Conservation (phyloP, 1,140 invertebrate genomes). For the Pseudomyrmex gracilis region DNA sequence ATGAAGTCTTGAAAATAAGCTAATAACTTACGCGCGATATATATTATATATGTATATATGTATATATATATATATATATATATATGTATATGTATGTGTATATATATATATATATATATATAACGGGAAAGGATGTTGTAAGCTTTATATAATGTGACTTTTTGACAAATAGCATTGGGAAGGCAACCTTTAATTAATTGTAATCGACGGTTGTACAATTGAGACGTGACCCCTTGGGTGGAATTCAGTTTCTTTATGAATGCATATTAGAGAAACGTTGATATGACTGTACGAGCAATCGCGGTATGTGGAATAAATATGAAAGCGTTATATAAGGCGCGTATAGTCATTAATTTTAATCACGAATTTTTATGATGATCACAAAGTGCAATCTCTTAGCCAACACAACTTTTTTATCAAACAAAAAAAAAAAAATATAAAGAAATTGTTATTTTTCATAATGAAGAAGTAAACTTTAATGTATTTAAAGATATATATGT, state of each 20-base stretch:
- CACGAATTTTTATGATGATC: slow-evolving; percentile 84
- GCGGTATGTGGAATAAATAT: slow-evolving; percentile 71
- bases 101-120: slow-evolving; percentile 68
- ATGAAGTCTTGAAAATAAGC: slow-evolving; percentile 60
- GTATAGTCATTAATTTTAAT: slow-evolving; percentile 77
- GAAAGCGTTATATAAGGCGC: slow-evolving; percentile 63
- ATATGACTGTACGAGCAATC: slow-evolving; percentile 75
- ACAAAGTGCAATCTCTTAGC: slow-evolving; percentile 86
- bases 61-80: slow-evolving; percentile 66
- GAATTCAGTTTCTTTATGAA: slow-evolving; percentile 73
- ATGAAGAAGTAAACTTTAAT: slow-evolving; percentile 81
- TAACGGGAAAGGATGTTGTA: slow-evolving; percentile 57
- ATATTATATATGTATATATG: slow-evolving; percentile 15
- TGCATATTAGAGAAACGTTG: slow-evolving; percentile 69
- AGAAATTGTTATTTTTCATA: slow-evolving; percentile 86
- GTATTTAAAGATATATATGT: slow-evolving; percentile 80
- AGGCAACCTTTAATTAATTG: slow-evolving; percentile 60
- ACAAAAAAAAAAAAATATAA: slow-evolving; percentile 81
- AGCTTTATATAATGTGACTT: slow-evolving; percentile 56
- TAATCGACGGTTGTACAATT: slow-evolving; percentile 66
- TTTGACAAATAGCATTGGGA: slow-evolving; percentile 55
- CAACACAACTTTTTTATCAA: slow-evolving; percentile 84
- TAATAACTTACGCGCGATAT: slow-evolving; percentile 38
- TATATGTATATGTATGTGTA: slow-evolving; percentile 68
- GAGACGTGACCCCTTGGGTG: slow-evolving; percentile 58